These are phyloP conservation scores for Cepphus grylle DNA, from an alignment of 2,113 vertebrate species.

Conservation along the genomic window DNA sequence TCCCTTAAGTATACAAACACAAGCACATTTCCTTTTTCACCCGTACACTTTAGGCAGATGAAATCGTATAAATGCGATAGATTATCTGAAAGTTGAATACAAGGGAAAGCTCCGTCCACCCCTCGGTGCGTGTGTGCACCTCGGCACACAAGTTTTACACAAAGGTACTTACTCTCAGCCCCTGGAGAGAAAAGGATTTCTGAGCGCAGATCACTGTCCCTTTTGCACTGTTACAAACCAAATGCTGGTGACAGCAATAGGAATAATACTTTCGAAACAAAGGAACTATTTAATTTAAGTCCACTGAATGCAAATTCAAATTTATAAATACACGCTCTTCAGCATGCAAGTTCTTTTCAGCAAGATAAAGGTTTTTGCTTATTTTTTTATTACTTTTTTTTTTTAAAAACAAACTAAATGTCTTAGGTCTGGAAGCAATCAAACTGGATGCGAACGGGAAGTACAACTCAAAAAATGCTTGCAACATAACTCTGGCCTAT, in stretches of 20 bases:
- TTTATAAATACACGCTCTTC: neutral
- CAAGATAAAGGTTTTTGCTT: conserved; percentile 4
- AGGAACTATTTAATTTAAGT: neutral
- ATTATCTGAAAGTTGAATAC: neutral
- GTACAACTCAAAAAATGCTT: conserved; percentile 40
- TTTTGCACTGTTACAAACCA: neutral
- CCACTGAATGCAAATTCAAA: neutral
- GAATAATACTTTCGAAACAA: neutral
- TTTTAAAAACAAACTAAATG: neutral
- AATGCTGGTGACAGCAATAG: neutral
- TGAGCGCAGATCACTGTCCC: neutral
- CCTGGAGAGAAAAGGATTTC: neutral
- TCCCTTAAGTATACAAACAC: neutral
- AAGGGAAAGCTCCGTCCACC: neutral
- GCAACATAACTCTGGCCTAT: conserved; percentile 4
- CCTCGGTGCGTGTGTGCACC: rapidly evolving
- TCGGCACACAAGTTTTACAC: neutral
- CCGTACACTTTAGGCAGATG: neutral
- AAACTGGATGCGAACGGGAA: conserved; percentile 31
- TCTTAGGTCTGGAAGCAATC: conserved; percentile 68
- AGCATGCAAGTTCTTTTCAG: conserved; percentile 20
- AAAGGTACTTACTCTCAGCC: neutral
- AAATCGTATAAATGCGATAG: neutral
- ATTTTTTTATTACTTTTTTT: neutral
- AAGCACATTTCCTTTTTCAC: neutral